Evolutionary conservation across 2,888 invertebrate species (phyloP), one percentile per base, ranked within the genome.

Genomic region (Drosophila meridiana): DNA sequence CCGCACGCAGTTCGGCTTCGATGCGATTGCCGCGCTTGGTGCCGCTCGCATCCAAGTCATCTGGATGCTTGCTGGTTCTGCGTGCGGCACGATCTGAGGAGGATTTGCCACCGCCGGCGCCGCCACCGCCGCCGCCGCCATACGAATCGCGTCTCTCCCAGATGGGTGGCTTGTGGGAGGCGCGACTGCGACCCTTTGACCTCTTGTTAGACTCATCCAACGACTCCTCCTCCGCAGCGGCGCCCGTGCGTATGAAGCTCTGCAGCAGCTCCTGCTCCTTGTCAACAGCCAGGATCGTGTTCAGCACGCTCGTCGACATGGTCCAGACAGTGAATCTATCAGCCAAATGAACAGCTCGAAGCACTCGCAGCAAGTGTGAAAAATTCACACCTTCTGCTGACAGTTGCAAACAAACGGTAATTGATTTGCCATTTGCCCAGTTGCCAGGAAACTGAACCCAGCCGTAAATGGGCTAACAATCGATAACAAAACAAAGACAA

Each of bases 201-300:
- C 80, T 81, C n/a, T 84, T 80, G 30, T 73, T 67, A 0, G 87
- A 69, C 43, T 94, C 94, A 52, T 94, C 94, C 36, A 94, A 94
- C 0, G 78, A 73, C 20, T 92, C 91, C 7, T 92, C 92, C 47
- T 94, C 95, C 6, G 94, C 94, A 34, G 94, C 95, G 8, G 95
- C 93, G 36, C 95, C 96, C 26, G 96, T 95, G 59, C 97, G 94
- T 20, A 96, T 96, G 91, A 96, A 97, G 91, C 97, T 97, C 93
- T 97, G 96, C 26, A 97, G 92, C 83, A 97, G 95, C 91, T 97
- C 97, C 14, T 96, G 95, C 80, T 96, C 95, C 88, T 96, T 94
- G 53, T 95, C 95, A 38, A 95, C 94, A 62, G 95, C 95, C n/a
- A 96, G 93, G 59, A 96, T 95, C 70, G 95, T 94, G 56, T 94